Evolutionary conservation across 2,797 vertebrate species (phyloP), one percentile per base, ranked within the genome.

Genomic region (Crenichthys baileyi): DNA sequence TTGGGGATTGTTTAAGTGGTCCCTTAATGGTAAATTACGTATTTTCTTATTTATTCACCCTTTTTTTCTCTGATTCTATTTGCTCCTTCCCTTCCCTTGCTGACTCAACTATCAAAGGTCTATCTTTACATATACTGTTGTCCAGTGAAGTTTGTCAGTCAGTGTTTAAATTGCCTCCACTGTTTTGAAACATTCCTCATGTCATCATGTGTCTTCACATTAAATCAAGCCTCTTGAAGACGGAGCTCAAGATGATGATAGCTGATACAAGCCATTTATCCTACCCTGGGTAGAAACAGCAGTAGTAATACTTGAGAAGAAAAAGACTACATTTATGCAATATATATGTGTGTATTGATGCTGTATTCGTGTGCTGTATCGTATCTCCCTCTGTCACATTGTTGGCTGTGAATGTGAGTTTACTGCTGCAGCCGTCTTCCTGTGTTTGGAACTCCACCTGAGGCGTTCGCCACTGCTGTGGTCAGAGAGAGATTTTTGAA

Each of bases 261-360:
- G 65, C 82, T 83, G 77, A 87, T 60, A 70, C 24, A 94, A 95
- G 91, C 93, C 92, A 93, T 94, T 85, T 84, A 55, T 90, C 79
- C 90, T 88, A 79, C 81, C 79, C 68, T 78, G n/a, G 79, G 92
- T 84, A 89, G 89, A 89, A 83, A 87, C 86, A 79, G 73, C 87
- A 90, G 74, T 92, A 87, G 88, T 88, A 31, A 92, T 89, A 92
- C 91, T 90, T 92, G 89, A 93, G 60, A 60, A 65, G 29, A 75
- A 61, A 67, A 29, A 76, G 29, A 71, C 85, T 70, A 41, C 68
- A 85, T 72, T 93, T 95, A 94, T 94, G 94, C 94, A 94, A 94
- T 90, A 90, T 89, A 83, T 82, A 53, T 16, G 29, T 88, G 88
- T 88, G 39, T 84, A 56, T 76, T 31, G 60, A 85, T 73, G 36